These are phyloP conservation scores for Sebastes variabilis DNA, from an alignment of 2,797 vertebrate genomes.

Conservation along the genomic window DNA sequence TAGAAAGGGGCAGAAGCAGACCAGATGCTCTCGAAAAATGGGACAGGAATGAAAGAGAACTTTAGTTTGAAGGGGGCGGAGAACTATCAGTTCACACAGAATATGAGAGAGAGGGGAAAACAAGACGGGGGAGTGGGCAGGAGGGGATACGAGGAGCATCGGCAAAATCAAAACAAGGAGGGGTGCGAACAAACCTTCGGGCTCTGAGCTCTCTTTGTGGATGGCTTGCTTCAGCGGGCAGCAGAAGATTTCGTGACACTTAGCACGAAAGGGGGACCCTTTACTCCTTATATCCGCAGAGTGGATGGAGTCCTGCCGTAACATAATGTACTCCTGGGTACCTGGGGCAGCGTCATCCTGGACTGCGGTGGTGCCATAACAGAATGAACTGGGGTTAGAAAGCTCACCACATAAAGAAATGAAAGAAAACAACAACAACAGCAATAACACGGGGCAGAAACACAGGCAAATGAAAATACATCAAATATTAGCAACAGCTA, in stretches of 20 bases:
- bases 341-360: conserved; percentile 99
- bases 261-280: conserved; percentile 99
- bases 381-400: conserved; percentile 98
- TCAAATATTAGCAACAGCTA: conserved; percentile 37
- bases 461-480: conserved; percentile 64
- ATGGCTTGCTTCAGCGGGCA: conserved; percentile 99
- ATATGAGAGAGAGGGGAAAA: conserved; percentile 45
- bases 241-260: conserved; percentile 99
- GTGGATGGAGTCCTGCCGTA: conserved; percentile 99
- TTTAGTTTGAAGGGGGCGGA: conserved; percentile 42
- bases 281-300: conserved; percentile 99
- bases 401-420: conserved; percentile 64
- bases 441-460: conserved; percentile 53
- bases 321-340: conserved; percentile 99
- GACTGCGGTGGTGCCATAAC: conserved; percentile 97
- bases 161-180: conserved; percentile 84
- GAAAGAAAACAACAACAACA: conserved; percentile 65
- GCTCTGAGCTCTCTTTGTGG: conserved; percentile 97
- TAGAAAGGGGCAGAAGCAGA: conserved; percentile 59
- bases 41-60: conserved; percentile 64
- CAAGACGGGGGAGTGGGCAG: conserved; percentile 32
- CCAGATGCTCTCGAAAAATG: conserved; percentile 68
- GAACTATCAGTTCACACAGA: conserved; percentile 61
- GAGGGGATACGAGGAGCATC: conserved; percentile 46
- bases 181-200: conserved; percentile 96